These are phyloP conservation scores for Brachylomia viminalis DNA, from an alignment of 2,888 invertebrate genomes.

Conservation along the genomic window DNA sequence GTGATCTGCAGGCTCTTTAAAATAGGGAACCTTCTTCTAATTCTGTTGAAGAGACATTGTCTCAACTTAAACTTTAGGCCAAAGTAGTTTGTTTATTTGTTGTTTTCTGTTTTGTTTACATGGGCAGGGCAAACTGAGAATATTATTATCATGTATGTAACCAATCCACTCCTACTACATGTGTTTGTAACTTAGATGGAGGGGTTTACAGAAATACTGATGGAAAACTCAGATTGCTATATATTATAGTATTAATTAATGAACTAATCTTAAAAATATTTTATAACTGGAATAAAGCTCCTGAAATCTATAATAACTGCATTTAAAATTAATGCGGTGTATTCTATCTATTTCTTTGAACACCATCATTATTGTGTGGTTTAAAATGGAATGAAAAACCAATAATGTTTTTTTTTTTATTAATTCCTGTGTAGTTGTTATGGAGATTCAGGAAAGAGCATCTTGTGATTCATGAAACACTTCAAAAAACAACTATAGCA, in stretches of 20 bases:
- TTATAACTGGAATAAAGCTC: neutral
- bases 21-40: neutral
- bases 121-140: neutral
- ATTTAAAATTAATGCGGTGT: neutral
- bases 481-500: slow-evolving; percentile 1
- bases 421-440: neutral
- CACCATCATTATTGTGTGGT: neutral
- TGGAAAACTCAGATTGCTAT: neutral
- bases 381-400: neutral
- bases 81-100: slow-evolving; percentile 5
- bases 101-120: neutral
- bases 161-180: neutral
- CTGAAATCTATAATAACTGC: no score
- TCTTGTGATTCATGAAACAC: slow-evolving; percentile 8
- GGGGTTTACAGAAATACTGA: neutral
- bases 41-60: neutral
- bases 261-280: neutral
- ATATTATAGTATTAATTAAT: no score
- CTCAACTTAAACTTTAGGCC: neutral
- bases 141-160: neutral
- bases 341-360: neutral
- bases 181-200: neutral
- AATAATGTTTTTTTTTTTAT: neutral
- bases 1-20: neutral
- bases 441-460: neutral